Percentiles rank a stretch among this genome's conserved stretches.
These are phyloP conservation scores for Erythrolamprus reginae DNA, from an alignment of 2,113 vertebrate species.

Conservation along the genomic window DNA sequence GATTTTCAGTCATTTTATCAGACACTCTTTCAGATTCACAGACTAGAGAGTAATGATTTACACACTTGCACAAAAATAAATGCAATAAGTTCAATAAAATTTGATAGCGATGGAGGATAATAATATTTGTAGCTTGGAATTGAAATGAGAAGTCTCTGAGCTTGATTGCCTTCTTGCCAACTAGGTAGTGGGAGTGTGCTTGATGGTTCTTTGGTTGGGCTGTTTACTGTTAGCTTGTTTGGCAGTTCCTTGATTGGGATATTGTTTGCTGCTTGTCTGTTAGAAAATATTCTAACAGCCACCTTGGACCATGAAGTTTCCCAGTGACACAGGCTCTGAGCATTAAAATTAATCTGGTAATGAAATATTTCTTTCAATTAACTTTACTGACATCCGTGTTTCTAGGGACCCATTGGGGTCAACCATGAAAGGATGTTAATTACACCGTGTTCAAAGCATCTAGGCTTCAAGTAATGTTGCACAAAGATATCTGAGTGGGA, in stretches of 20 bases:
- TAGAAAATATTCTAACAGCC: background rate
- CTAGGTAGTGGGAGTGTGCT: background rate
- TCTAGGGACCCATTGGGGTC: background rate
- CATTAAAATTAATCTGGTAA: slow-evolving; percentile 16
- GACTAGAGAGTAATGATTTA: background rate
- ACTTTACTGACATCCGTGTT: background rate
- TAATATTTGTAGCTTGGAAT: background rate
- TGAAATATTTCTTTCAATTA: slow-evolving; percentile 25
- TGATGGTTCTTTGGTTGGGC: background rate
- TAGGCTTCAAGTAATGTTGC: background rate
- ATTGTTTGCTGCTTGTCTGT: background rate
- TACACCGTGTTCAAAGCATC: slow-evolving; percentile 15
- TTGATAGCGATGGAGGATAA: background rate
- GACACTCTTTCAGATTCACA: background rate
- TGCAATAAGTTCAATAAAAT: background rate
- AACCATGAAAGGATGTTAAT: slow-evolving; percentile 16
- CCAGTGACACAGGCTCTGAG: background rate
- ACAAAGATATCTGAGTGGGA: background rate
- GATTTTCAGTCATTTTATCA: slow-evolving; percentile 18
- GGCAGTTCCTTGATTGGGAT: background rate
- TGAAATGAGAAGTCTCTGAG: background rate
- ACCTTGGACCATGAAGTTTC: background rate
- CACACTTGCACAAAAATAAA: background rate
- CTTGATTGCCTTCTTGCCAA: background rate
- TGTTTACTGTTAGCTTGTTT: background rate